phyloP scores from a whole-genome alignment of 2,113 vertebrate species.

The Antechinus flavipes region DNA sequence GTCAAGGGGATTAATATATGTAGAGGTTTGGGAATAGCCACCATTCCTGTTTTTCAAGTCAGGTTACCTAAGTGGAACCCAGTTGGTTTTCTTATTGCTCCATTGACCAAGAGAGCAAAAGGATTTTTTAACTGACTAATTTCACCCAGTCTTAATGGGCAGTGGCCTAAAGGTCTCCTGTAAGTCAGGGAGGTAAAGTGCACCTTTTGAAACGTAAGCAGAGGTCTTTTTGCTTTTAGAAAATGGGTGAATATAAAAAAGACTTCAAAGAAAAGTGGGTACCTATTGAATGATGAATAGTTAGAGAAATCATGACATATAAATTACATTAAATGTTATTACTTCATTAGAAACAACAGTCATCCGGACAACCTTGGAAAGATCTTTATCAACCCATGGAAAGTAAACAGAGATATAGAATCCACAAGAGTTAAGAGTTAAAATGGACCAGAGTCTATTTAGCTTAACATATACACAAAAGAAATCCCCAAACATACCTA shows the following conservation, averaged over 20 bases:
- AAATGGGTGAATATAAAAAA: not conserved
- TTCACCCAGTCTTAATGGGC: not conserved
- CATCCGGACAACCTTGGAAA: not conserved
- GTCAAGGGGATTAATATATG: slow-evolving; percentile 19
- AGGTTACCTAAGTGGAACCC: not conserved
- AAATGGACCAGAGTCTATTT: not conserved
- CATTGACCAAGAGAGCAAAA: not conserved
- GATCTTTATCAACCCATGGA: not conserved
- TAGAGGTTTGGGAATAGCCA: not conserved
- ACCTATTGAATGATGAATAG: not conserved
- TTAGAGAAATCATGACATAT: not conserved
- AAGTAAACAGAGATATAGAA: not conserved
- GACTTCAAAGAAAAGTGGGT: not conserved
- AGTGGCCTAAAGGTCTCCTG: not conserved
- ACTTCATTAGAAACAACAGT: not conserved
- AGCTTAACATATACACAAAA: not conserved
- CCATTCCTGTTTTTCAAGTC: not conserved
- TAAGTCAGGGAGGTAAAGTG: not conserved
- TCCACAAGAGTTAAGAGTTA: not conserved
- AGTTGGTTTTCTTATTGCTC: slow-evolving; percentile 4
- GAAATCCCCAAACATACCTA: not conserved
- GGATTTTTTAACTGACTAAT: not conserved
- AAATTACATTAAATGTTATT: not conserved
- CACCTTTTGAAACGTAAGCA: not conserved
- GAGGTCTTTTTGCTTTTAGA: not conserved